Evolutionary conservation across 2,888 invertebrate species (phyloP).

Genomic region (Lepidocyrtoides sp.): DNA sequence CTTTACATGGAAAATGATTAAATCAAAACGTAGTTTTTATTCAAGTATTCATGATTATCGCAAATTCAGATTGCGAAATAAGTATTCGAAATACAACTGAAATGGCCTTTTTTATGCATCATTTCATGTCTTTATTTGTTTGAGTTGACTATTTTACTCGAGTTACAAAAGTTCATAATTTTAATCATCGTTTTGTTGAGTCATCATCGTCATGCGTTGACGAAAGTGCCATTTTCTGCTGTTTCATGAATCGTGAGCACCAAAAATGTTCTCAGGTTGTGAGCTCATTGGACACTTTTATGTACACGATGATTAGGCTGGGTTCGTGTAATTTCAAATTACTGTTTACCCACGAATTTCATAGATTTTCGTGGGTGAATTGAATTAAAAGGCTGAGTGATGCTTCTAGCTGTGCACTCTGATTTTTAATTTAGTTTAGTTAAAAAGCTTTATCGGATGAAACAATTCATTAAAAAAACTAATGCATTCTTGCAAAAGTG

Average conservation of each 20-base stretch:
- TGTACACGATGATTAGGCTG: slow-evolving; percentile 36
- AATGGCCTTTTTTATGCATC: background rate
- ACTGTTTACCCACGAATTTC: slow-evolving; percentile 34
- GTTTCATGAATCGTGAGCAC: slow-evolving; percentile 12
- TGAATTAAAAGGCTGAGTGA: background rate
- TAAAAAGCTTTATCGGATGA: background rate
- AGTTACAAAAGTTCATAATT: background rate
- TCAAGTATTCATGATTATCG: background rate
- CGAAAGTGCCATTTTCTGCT: background rate
- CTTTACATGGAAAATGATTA: no score
- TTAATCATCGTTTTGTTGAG: background rate
- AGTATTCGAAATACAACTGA: background rate
- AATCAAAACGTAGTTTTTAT: background rate
- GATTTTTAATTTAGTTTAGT: slow-evolving; percentile 9
- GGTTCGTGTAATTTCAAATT: slow-evolving; percentile 1
- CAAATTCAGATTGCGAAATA: background rate
- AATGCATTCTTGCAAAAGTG: background rate
- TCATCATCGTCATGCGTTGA: background rate
- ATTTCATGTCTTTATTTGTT: slow-evolving; percentile 1
- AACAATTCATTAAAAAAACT: background rate
- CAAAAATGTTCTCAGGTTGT: background rate
- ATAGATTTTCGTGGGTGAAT: slow-evolving; percentile 22
- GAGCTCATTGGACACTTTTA: slow-evolving; percentile 36
- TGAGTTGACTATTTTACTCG: background rate
- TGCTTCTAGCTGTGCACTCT: background rate